Evolutionary conservation across 2,888 invertebrate genomes (phyloP), one percentile per base, ranked within the genome.

Genomic region (Amphipoea lucens): DNA sequence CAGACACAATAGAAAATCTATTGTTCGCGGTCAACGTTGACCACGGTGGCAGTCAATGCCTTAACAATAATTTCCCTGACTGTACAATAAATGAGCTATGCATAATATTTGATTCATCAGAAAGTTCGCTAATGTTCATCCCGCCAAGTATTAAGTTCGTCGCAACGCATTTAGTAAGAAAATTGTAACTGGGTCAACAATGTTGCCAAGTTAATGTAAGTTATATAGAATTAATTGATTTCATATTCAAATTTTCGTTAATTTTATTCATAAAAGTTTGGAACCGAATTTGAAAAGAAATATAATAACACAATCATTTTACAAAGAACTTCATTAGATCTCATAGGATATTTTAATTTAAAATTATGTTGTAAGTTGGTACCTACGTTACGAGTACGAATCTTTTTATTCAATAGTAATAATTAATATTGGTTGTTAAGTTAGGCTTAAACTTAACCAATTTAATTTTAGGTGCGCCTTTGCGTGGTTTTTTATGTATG

Each of bases 151-250:
- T 77, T 70, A 74, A 78, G 62, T 76, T 75, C 57, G 74, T 75
- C 81, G 69, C 72, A 79, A 78, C 74, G 74, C 67, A 70, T 67
- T 79, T 23, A 69, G 74, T 83, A 87, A 70, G 87, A 83, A 87
- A 63, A 74, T 87, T 79, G 66, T 71, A 85, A 88, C 63, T 79
- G 65, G 84, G 84, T 87, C 75, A 87, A 84, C 73, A 51, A 62
- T 42, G 62, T 62, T 75, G 73, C 65, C 67, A 83, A 78, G 82
- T 82, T 51, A 51, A 79, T 81, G 40, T 67, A 71, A 84, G 51
- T 81, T 85, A 81, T 51, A 74, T 73, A 73, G 73, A 82, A 76
- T 86, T 76, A 85, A 86, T 83, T 72, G 73, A 82, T 76, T 86
- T 72, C 23, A 57, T 66, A 85, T 51, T 80, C 20, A 69, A 84